Evolutionary conservation across 2,113 vertebrate genomes (phyloP), one percentile per base, ranked within the genome.

Genomic region (Gambusia holbrooki): DNA sequence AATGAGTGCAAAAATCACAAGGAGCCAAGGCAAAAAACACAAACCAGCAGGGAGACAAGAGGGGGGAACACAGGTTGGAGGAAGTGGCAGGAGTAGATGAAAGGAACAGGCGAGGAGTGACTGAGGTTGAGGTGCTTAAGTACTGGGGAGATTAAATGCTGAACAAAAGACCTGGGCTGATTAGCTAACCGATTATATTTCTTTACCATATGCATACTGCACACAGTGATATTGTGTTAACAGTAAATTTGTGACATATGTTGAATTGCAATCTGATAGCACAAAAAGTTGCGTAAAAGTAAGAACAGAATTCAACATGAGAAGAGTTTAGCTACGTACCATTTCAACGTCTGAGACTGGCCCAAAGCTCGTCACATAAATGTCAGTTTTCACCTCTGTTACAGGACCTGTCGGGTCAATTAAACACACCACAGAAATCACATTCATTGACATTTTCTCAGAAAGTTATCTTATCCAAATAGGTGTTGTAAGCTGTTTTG

Each of bases 341-440:
- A 98, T 98, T 94, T 98, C 97, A 89, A 98, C 97, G 93, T 98
- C 97, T 84, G 97, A 98, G 85, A 98, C 97, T 30, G 97, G 97
- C 87, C 97, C 97, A 94, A 98, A 98, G 90, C 97, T 98, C 84
- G 97, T 98, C 89, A 98, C 97, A 86, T 98, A 98, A 90, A 98
- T 98, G 90, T 98, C 97, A 77, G 97, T 98, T 96, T 98, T 97
- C 83, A 98, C 97, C 93, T 98, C 97, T 74, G 97, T 98, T 91
- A 98, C 97, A 82, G 96, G 94, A 94, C 96, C 97, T 98, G 86
- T 86, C 72, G 67, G 88, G 62, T 58, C 30, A 48, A 74, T 68
- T n/a, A 82, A 81, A 82, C 60, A 76, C 37, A 74, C 37, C 62
- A 63, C 15, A 63, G 48, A 22, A 19, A 40, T 70, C 22, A 32